A percentile compares a stretch with the other conserved stretches of the same genome.
These are phyloP conservation scores for Saccopteryx leptura DNA, from an alignment of 2,113 vertebrate species.

Conservation along the genomic window DNA sequence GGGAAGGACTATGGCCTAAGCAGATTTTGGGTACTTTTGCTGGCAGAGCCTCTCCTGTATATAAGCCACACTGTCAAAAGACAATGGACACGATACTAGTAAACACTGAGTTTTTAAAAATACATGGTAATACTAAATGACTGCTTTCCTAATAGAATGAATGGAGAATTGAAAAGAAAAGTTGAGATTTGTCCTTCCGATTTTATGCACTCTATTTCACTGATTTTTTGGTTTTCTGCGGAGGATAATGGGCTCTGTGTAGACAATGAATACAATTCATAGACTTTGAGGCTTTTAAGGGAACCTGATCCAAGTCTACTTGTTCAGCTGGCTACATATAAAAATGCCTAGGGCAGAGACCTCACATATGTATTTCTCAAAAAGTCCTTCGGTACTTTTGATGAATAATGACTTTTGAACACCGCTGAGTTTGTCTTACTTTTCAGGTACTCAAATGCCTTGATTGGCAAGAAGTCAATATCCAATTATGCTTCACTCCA, in stretches of 20 bases:
- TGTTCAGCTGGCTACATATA: not conserved
- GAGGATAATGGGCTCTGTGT: not conserved
- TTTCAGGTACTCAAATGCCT: not conserved
- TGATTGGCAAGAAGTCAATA: not conserved
- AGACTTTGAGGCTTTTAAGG: not conserved
- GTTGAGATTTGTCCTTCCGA: not conserved
- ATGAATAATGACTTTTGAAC: conserved; percentile 26
- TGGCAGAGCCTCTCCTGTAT: not conserved
- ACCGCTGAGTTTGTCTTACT: not conserved
- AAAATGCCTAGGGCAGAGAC: not conserved
- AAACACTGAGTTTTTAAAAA: conserved; percentile 27
- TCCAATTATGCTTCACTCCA: not conserved
- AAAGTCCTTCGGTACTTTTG: not conserved
- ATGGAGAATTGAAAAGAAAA: not conserved
- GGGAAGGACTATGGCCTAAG: not conserved
- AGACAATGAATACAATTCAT: not conserved
- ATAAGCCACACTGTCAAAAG: not conserved
- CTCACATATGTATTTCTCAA: not conserved
- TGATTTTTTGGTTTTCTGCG: conserved; percentile 34
- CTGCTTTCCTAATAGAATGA: not conserved
- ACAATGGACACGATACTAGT: not conserved
- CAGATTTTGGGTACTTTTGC: not conserved
- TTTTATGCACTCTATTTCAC: not conserved
- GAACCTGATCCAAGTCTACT: not conserved
- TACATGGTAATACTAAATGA: not conserved